A percentile compares a stretch with the other conserved stretches of the same genome.
Evolutionary conservation across 2,113 vertebrate genomes (phyloP).

Genomic region (Phylloscopus trochiloides): DNA sequence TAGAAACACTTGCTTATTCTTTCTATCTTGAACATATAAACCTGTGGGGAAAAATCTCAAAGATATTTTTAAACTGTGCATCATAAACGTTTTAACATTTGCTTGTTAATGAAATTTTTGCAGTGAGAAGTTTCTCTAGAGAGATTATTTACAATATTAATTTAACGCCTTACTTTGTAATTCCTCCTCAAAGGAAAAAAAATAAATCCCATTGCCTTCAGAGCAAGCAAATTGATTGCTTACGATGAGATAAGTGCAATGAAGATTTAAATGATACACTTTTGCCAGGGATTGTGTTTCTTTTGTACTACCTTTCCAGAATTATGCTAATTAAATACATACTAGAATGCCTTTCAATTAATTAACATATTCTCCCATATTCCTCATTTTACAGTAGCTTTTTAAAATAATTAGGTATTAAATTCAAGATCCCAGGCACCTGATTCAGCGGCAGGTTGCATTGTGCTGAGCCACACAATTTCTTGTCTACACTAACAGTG

Average conservation of each 20-base stretch:
- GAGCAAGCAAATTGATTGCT: neutral
- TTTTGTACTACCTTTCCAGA: neutral
- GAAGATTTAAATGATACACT: neutral
- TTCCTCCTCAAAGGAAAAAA: neutral
- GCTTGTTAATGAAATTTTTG: neutral
- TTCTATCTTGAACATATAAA: neutral
- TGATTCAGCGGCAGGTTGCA: neutral
- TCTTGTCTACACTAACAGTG: neutral
- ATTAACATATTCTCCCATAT: neutral
- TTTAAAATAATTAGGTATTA: neutral
- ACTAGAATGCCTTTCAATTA: neutral
- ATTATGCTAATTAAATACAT: neutral
- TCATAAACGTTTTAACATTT: neutral
- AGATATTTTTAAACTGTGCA: neutral
- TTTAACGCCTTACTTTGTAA: neutral
- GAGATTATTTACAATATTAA: neutral
- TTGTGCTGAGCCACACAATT: neutral
- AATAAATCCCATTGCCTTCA: neutral
- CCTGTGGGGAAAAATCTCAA: neutral
- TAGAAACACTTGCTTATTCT: neutral
- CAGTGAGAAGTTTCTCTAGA: neutral
- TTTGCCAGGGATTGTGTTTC: neutral
- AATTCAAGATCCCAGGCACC: neutral
- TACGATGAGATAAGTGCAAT: neutral
- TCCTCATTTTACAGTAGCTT: neutral